phyloP scores from a whole-genome alignment of 2,113 vertebrate species.

The Vombatus ursinus region DNA sequence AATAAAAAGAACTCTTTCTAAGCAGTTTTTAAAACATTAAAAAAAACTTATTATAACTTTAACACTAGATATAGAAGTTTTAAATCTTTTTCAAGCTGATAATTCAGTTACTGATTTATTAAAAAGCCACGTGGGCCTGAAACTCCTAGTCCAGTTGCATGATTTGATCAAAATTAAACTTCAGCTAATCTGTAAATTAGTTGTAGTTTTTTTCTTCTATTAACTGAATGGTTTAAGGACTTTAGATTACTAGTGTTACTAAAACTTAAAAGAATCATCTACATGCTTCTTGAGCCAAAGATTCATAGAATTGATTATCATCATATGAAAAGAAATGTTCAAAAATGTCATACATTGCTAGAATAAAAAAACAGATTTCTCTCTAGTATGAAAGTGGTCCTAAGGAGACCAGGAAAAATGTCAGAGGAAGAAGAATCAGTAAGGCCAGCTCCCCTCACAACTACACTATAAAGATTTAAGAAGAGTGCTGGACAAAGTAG shows the following conservation, averaged over 20 bases:
- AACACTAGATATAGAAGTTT: constrained; percentile 63
- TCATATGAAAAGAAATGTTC: constrained; percentile 7
- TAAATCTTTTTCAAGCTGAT: constrained; percentile 61
- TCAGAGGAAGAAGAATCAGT: not conserved
- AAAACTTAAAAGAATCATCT: constrained; percentile 21
- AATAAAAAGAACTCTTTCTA: constrained; percentile 68
- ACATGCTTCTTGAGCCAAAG: not conserved
- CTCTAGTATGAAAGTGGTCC: not conserved
- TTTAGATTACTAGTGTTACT: constrained; percentile 25
- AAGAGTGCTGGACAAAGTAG: not conserved
- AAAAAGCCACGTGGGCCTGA: constrained; percentile 63
- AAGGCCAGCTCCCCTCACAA: not conserved
- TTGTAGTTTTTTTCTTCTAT: constrained; percentile 64
- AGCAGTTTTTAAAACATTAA: constrained; percentile 66
- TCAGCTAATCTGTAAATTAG: constrained; percentile 62
- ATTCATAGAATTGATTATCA: not conserved
- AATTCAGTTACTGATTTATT: constrained; percentile 68
- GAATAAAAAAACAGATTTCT: not conserved
- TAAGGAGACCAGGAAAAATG: not conserved
- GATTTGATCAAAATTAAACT: constrained; percentile 65
- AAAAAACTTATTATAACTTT: constrained; percentile 60
- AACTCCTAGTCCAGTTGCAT: constrained; percentile 31
- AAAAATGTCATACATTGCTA: not conserved
- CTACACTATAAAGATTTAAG: too few species aligned
- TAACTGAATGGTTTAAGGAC: constrained; percentile 12